Evolutionary conservation across 2,113 vertebrate genomes (phyloP), one percentile per base, ranked within the genome.

Genomic region (Rana temporaria): DNA sequence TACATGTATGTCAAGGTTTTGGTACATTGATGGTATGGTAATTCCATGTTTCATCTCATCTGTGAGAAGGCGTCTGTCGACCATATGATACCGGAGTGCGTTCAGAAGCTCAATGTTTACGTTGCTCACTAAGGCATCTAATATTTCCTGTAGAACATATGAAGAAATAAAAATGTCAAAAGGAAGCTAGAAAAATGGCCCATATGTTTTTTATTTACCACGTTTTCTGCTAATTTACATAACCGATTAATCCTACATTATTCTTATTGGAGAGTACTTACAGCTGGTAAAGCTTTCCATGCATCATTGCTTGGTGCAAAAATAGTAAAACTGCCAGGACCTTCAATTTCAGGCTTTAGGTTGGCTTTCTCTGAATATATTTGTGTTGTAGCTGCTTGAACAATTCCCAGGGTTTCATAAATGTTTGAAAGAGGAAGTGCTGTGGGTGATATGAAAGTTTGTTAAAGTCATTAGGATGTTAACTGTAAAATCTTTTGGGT

Each of bases 71-170:
- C 98, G 89, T 55, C 90, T 92, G 90, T 95, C 92, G 79, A 98
- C 94, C 98, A 99, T 99, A 89, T 99, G 98, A 90, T 98, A 99
- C 42, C 98, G 97, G 7, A 99, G 95, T 48, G 97, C 96, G 0
- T 99, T 99, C 69, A 99, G 93, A 84, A 99, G 92, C 90, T 99
- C 98, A 0, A 99, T 98, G 91, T 99, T 99, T 62, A 99, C 97
- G 0, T 99, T 99, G 84, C 97, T 99, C 82, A 99, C 97, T 86
- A 99, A 91, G 20, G 98, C 97, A 53, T 99, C 98, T 86, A 99
- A 88, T 76, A 97, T 96, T 92, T 99, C 98, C 98, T 99, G 87
- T 83, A 86, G 77, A 64, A 76, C 24, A 81, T 7, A 68, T 70
- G 55, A 24, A 73, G 60, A n/a, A 57, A 66, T 59, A 73, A 73